Percentiles rank a stretch among this genome's conserved stretches.
Conservation (phyloP, 2,797 vertebrate species). For the Sebastes cheni region DNA sequence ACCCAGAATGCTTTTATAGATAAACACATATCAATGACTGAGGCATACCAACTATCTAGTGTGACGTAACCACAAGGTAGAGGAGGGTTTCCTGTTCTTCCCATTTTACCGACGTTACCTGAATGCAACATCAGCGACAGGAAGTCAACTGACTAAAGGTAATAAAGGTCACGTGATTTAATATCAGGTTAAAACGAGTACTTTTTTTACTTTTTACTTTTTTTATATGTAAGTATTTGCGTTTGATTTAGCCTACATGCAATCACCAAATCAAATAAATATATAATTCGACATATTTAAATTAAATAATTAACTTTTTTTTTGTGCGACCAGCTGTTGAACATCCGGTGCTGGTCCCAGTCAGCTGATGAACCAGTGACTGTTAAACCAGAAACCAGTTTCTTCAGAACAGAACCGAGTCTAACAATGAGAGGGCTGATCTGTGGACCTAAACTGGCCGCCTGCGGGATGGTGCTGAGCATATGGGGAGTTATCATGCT, state of each 20-base stretch:
- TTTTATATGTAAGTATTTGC: too few relatives aligned
- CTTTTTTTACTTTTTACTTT: too few relatives aligned
- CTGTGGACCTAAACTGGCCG: conserved; percentile 88
- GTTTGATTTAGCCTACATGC: not conserved
- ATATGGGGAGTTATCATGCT: conserved; percentile 89
- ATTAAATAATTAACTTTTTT: not conserved
- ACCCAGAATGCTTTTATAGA: too few relatives aligned
- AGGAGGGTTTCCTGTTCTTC: too few relatives aligned
- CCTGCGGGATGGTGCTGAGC: conserved; percentile 87
- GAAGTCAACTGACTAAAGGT: too few relatives aligned
- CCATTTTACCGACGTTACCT: not conserved
- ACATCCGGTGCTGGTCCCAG: not conserved
- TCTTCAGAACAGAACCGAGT: not conserved
- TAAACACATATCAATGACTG: too few relatives aligned
- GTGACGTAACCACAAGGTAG: too few relatives aligned
- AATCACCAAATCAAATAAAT: not conserved
- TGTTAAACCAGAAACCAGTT: too few relatives aligned
- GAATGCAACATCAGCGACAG: not conserved
- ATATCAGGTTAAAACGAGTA: not conserved
- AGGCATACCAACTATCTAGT: too few relatives aligned
- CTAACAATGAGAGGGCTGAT: conserved; percentile 81
- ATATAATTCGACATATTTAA: not conserved
- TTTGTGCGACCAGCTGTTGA: too few relatives aligned
- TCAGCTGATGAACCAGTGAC: conserved; percentile 23
- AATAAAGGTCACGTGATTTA: too few relatives aligned